phyloP scores from a whole-genome alignment of 2,113 vertebrate genomes.

The Mus spicilegus region DNA sequence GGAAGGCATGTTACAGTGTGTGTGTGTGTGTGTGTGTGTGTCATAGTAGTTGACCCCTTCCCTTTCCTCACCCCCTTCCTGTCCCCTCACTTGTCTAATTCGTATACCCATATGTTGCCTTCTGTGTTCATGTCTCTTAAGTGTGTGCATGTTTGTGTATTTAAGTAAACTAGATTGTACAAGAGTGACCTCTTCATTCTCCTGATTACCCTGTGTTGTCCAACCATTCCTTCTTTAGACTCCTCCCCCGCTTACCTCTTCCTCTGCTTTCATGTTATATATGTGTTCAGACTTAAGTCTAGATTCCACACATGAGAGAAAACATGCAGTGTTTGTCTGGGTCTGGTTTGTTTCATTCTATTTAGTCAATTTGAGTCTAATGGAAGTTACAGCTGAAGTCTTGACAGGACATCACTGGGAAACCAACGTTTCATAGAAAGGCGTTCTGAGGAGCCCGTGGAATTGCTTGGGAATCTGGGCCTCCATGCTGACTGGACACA shows the following conservation, averaged over 20 bases:
- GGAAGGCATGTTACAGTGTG: not conserved
- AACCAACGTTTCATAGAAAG: not conserved
- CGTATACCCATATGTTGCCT: not conserved
- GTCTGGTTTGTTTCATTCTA: not conserved
- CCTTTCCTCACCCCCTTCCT: too few relatives aligned
- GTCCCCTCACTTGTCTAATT: not conserved
- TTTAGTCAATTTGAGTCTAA: not conserved
- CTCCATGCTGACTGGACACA: not conserved
- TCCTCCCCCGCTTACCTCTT: too few relatives aligned
- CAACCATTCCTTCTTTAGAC: not conserved
- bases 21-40: not conserved
- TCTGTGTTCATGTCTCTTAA: not conserved
- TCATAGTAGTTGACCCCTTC: not conserved
- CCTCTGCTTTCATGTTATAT: not conserved
- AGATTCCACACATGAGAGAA: not conserved
- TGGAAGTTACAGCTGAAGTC: conserved; percentile 27
- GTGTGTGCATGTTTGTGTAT: not conserved
- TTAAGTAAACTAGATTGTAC: not conserved
- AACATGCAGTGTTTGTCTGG: not conserved
- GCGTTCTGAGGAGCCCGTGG: not conserved
- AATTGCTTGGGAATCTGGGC: not conserved
- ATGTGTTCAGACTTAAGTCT: not conserved
- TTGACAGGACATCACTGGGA: not conserved
- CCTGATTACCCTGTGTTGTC: not conserved
- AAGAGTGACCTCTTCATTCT: not conserved